Evolutionary conservation across 2,113 vertebrate genomes (phyloP), one percentile per base, ranked within the genome.

Genomic region (Arothron firmamentum): DNA sequence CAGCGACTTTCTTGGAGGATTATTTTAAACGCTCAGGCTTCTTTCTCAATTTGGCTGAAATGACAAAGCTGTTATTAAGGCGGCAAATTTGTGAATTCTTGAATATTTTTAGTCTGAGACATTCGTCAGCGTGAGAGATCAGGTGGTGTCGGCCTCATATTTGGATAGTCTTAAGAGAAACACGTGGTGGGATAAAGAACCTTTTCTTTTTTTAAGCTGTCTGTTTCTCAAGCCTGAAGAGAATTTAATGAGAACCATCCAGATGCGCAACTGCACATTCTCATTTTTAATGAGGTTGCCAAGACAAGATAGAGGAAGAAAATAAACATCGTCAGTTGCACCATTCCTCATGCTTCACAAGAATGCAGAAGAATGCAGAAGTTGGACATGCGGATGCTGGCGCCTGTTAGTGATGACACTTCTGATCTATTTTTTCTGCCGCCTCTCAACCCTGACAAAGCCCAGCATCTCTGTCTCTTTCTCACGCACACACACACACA

Each of bases 221-320:
- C 74, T 79, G 80, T 81, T 73, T 79, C 65, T 80, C 74, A 65
- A 76, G 66, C 59, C 59, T 60, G 53, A 71, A 73, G 76, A 66
- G 62, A 38, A 79, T 58, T 60, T 61, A 79, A 81, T 51, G 69
- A 70, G 67, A 70, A 57, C 70, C 65, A 60, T 77, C 50, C 56
- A 70, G 66, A 70, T 49, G 50, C 82, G 78, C 66, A 82, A 85
- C 83, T 81, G 74, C 70, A 72, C 67, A 78, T 71, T 81, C 69
- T 83, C 83, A 82, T 86, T 82, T 82, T 81, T 79, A 21, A 56
- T 38, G 34, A 54, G 70, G 80, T 84, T 83, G 76, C 79, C 76
- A 81, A 84, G 76, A 85, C 74, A 71, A 87, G 87, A 85, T 80
- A 85, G 67, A 82, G 74, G 88, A 89, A 72, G 74, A 81, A 89